Percentiles rank a stretch among this genome's conserved stretches.
Evolutionary conservation across 2,888 invertebrate species (phyloP).

Genomic region (Oxytorus armatus): DNA sequence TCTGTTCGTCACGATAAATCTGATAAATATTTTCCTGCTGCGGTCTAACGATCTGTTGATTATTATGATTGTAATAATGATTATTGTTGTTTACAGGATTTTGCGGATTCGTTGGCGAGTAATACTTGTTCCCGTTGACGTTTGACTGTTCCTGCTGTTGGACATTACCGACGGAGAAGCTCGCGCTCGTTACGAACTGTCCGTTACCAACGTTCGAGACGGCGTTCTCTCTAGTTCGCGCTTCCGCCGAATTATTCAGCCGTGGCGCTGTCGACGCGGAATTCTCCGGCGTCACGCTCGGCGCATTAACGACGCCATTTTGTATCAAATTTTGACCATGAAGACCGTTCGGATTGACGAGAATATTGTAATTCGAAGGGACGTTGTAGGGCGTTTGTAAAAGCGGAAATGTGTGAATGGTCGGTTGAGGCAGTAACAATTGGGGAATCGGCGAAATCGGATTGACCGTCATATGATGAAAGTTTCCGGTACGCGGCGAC

Average conservation of each 20-base stretch:
- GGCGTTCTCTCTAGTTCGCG: conserved; percentile 69
- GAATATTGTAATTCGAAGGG: conserved; percentile 72
- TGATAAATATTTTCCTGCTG: conserved; percentile 68
- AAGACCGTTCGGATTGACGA: conserved; percentile 75
- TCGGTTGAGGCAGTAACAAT: conserved; percentile 61
- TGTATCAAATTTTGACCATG: conserved; percentile 75
- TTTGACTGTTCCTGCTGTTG: conserved; percentile 46
- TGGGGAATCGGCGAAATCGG: conserved; percentile 40
- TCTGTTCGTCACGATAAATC: conserved; percentile 61
- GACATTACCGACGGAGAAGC: conserved; percentile 75
- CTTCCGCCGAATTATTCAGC: conserved; percentile 62
- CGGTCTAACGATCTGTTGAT: conserved; percentile 67
- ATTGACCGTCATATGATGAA: conserved; percentile 13
- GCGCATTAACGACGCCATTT: conserved; percentile 45
- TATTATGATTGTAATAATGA: conserved; percentile 67
- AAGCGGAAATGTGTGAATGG: conserved; percentile 54
- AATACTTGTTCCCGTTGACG: conserved; percentile 18
- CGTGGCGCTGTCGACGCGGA: conserved; percentile 60
- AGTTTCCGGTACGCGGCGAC: conserved; percentile 12
- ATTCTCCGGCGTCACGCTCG: conserved; percentile 61
- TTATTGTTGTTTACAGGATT: conserved; percentile 57
- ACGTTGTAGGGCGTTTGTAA: conserved; percentile 66
- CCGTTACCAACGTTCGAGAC: conserved; percentile 61
- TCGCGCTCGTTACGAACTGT: conserved; percentile 77
- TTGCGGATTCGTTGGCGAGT: conserved; percentile 30